Percentiles rank a stretch among this genome's conserved stretches.
Conservation (phyloP, 2,797 vertebrate genomes). For the Silurus aristotelis region DNA sequence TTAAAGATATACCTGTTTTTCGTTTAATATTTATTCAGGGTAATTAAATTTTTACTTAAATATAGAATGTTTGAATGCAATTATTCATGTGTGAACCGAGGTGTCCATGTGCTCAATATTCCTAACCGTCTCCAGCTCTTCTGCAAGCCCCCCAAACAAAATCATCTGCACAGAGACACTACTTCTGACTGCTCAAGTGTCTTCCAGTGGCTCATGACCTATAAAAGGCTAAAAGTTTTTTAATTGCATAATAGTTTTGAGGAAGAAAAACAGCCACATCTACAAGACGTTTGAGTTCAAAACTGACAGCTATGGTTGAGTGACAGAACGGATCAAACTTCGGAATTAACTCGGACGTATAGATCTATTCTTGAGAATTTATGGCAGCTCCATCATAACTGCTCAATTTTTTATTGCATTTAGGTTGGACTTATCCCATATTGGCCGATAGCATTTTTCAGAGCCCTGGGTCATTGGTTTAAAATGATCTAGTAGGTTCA, state of each 20-base stretch:
- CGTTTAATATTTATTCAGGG: background rate
- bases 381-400: background rate
- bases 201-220: background rate
- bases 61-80: background rate
- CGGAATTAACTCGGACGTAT: background rate
- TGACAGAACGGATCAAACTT: background rate
- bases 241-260: background rate
- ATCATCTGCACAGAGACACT: background rate
- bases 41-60: background rate
- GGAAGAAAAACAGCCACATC: background rate
- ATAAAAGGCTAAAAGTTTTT: background rate
- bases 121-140: background rate
- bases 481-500: background rate
- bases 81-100: background rate
- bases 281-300: background rate
- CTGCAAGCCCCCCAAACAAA: background rate
- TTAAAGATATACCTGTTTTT: background rate
- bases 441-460: background rate
- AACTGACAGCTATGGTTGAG: background rate
- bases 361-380: background rate
- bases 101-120: background rate
- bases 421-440: too few relatives aligned
- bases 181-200: background rate
- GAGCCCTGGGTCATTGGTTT: background rate
- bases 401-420: too few relatives aligned